A percentile compares a stretch with the other conserved stretches of the same genome.
Conservation (phyloP, 2,797 vertebrate species). For the Lithobates pipiens region DNA sequence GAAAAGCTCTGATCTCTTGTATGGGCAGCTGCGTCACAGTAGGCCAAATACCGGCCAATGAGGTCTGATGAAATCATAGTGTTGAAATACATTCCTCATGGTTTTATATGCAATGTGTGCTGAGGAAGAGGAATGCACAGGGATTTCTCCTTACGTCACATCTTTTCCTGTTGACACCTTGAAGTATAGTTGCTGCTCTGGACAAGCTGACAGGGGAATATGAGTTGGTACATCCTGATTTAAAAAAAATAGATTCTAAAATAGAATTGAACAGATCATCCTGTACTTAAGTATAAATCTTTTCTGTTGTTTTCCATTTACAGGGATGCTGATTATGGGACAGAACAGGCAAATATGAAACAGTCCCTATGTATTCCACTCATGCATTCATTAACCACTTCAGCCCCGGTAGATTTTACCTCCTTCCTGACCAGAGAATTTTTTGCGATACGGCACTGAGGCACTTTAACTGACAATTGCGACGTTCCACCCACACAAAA, state of each 20-base stretch:
- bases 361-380: too few species aligned
- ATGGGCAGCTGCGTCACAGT: background rate
- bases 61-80: conserved; percentile 10
- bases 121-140: background rate
- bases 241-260: conserved; percentile 4
- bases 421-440: too few species aligned
- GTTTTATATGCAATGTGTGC: background rate
- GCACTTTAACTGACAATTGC: too few species aligned
- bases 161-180: conserved; percentile 47
- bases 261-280: conserved; percentile 33
- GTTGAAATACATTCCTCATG: background rate
- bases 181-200: conserved; percentile 30
- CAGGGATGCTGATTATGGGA: background rate
- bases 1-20: conserved; percentile 2
- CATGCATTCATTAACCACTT: too few species aligned
- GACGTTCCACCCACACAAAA: too few species aligned
- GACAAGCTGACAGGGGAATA: conserved; percentile 41
- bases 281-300: conserved; percentile 3
- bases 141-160: conserved; percentile 25
- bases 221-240: conserved; percentile 47
- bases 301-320: background rate
- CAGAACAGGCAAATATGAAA: too few species aligned
- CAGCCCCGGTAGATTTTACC: too few species aligned
- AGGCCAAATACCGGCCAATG: conserved; percentile 13
- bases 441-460: too few species aligned